Evolutionary conservation across 2,113 vertebrate species (phyloP), one percentile per base, ranked within the genome.

Genomic region (Alaudala cheleensis): DNA sequence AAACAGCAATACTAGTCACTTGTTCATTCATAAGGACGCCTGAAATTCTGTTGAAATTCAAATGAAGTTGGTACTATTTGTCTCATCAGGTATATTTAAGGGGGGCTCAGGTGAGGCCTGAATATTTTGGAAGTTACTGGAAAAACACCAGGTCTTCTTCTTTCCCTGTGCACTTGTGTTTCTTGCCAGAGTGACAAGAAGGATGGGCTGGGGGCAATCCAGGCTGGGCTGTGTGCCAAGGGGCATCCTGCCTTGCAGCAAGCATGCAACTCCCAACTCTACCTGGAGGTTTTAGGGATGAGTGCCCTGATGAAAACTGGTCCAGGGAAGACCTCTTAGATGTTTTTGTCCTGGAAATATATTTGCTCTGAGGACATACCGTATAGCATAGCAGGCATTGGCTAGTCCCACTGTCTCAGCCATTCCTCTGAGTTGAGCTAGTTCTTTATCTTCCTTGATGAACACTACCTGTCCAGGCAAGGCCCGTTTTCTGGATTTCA

Each of bases 311-410:
- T 29, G 22, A 80, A 85, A 93, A 54, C 2, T 37, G 61, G 29
- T 34, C 29, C 66, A 64, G 42, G 10, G 24, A 82, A 88, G 14
- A 16, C 10, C 16, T 66, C 34, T 91, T 66, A 18, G 10, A 19
- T 49, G 5, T 33, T 86, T 86, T 47, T 56, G 17, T 53, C 28
- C 69, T 86, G 79, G 58, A 84, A 88, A 74, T 37, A 37, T 5
- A 12, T 77, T 61, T 91, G 23, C 8, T 54, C 24, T 69, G 53
- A 60, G 25, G 57, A 94, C 95, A 4, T 97, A 98, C 98, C 96
- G 97, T 69, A 98, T 14, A 15, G 97, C 97, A 61, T 97, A 98
- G 90, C 97, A 98, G 57, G 97, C 98, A 10, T 96, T 98, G 57
- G 96, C 90, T 92, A 98, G 87, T 44, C 97, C 98, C 49, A 98